Conservation (phyloP, 2,113 vertebrate genomes). For the Chloroceryle aenea region DNA sequence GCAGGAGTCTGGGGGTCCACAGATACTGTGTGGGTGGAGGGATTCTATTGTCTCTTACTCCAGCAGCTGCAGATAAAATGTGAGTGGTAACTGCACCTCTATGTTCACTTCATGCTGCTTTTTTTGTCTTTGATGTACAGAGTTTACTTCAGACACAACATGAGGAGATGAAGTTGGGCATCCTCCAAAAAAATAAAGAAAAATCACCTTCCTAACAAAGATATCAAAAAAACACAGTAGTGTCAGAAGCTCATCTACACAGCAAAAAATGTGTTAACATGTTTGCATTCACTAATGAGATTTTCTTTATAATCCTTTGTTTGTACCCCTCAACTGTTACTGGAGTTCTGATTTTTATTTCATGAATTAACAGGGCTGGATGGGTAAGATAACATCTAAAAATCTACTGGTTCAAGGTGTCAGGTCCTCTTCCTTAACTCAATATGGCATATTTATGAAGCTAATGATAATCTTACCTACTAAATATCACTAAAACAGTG, state of each 20-base stretch:
- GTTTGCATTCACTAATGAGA: neutral
- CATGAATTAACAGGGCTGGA: neutral
- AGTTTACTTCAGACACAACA: neutral
- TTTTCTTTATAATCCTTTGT: neutral
- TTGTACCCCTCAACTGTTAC: neutral
- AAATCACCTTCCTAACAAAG: neutral
- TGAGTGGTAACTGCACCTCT: neutral
- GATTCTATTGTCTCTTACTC: neutral
- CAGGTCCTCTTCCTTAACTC: neutral
- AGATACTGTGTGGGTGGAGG: neutral
- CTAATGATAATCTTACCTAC: neutral
- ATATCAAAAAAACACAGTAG: neutral
- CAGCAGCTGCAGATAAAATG: neutral
- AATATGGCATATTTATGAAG: neutral
- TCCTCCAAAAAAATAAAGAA: neutral
- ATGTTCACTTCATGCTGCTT: neutral
- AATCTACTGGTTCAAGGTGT: neutral
- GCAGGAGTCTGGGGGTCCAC: neutral
- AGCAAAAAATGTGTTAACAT: neutral
- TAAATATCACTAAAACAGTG: neutral
- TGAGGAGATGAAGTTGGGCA: neutral
- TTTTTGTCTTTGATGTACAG: neutral
- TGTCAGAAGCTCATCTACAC: neutral
- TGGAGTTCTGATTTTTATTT: neutral
- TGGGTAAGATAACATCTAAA: neutral